These are phyloP conservation scores for Metellina segmentata DNA, from an alignment of 2,888 invertebrate species.

Conservation along the genomic window DNA sequence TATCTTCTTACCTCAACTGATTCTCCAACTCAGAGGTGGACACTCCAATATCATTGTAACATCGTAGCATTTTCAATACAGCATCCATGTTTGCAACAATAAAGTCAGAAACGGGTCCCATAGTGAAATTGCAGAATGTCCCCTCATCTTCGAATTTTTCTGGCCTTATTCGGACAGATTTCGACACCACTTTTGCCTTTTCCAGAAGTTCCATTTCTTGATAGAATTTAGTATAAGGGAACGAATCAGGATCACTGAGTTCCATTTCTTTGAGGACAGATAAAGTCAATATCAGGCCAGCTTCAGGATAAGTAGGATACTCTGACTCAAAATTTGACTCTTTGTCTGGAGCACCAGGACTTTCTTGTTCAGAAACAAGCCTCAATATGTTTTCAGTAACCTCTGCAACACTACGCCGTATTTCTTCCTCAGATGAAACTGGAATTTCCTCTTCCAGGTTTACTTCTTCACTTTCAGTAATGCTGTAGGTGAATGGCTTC, in stretches of 20 bases:
- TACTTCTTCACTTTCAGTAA: conserved; percentile 8
- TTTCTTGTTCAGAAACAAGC: not conserved
- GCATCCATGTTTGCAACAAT: conserved; percentile 14
- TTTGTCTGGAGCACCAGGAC: not conserved
- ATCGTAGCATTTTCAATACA: conserved; percentile 8
- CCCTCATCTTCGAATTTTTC: not conserved
- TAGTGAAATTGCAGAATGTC: not conserved
- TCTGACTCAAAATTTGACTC: not conserved
- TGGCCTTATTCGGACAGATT: conserved; percentile 11
- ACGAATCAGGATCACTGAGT: conserved; percentile 12
- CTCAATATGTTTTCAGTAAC: conserved; percentile 4
- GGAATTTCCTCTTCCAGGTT: not conserved
- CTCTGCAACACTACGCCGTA: not conserved
- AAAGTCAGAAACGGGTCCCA: conserved; percentile 16
- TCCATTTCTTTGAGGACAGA: conserved; percentile 49
- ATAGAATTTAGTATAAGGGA: conserved; percentile 59
- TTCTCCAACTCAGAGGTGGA: conserved; percentile 12
- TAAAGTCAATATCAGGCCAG: conserved; percentile 48
- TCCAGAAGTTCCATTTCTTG: conserved; percentile 23
- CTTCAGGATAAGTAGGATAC: conserved; percentile 50
- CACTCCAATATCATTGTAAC: conserved; percentile 11
- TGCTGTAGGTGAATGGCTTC: conserved; percentile 37
- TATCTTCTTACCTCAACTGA: conserved; percentile 33
- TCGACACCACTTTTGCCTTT: not conserved
- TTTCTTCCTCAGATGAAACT: not conserved